A percentile compares a stretch with the other conserved stretches of the same genome.
These are phyloP conservation scores for Isurus oxyrinchus DNA, from an alignment of 2,113 vertebrate species.

Conservation along the genomic window DNA sequence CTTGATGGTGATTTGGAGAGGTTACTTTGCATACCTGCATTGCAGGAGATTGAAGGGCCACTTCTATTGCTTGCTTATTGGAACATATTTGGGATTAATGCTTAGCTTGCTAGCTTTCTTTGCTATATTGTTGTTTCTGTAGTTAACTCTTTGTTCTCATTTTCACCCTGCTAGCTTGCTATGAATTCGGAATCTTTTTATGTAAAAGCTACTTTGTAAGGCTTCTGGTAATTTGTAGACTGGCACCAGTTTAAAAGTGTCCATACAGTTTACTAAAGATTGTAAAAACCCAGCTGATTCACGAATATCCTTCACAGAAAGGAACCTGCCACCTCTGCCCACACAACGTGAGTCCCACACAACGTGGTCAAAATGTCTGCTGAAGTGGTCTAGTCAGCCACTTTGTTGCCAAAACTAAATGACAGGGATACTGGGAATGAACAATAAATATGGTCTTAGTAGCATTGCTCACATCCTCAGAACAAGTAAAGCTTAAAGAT, in stretches of 20 bases:
- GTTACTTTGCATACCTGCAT: background rate
- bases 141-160: background rate
- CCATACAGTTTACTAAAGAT: background rate
- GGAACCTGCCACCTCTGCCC: background rate
- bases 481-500: background rate
- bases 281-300: background rate
- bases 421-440: background rate
- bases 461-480: background rate
- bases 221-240: background rate
- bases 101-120: background rate
- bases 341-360: background rate
- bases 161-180: background rate
- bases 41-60: background rate
- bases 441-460: background rate
- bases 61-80: background rate
- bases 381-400: background rate
- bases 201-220: background rate
- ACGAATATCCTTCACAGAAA: background rate
- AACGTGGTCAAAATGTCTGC: background rate
- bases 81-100: background rate
- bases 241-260: background rate
- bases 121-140: background rate
- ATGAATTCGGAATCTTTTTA: background rate
- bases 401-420: background rate
- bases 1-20: background rate